These are phyloP conservation scores for Drosophila sp. DNA, from an alignment of 1,140 invertebrate genomes.

Conservation along the genomic window DNA sequence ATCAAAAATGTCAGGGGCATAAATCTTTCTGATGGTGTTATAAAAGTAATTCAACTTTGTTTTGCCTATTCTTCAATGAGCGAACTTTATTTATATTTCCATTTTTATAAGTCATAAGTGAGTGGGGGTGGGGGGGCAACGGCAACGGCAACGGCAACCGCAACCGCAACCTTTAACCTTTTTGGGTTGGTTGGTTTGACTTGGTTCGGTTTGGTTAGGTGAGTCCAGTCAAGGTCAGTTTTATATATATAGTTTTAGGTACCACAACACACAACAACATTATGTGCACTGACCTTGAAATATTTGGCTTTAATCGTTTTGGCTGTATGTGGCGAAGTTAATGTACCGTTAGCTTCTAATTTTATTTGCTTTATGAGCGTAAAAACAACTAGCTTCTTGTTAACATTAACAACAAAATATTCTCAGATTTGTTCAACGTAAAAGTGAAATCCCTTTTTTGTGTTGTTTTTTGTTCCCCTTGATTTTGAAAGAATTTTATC, in stretches of 20 bases:
- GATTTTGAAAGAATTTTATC: background rate
- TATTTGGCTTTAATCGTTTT: background rate
- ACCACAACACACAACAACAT: background rate
- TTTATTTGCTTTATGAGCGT: background rate
- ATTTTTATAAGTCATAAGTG: background rate
- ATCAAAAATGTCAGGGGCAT: no score
- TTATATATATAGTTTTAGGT: background rate
- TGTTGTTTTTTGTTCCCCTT: background rate
- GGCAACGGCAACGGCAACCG: no score
- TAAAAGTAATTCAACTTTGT: no score
- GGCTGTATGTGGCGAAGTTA: background rate
- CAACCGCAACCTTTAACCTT: background rate
- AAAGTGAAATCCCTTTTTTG: background rate
- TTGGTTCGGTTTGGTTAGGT: background rate
- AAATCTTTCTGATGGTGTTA: no score
- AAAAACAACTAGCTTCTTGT: background rate
- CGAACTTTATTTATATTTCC: background rate
- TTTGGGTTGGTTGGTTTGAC: background rate
- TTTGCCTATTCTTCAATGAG: no score
- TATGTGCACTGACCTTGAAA: slow-evolving; percentile 4
- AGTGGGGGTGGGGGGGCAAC: background rate
- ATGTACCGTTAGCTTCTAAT: slow-evolving; percentile 6
- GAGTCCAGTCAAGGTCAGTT: slow-evolving; percentile 4
- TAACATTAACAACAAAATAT: background rate
- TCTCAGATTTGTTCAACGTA: background rate